Conservation (phyloP, 2,888 invertebrate species). For the Agrotis puta region DNA sequence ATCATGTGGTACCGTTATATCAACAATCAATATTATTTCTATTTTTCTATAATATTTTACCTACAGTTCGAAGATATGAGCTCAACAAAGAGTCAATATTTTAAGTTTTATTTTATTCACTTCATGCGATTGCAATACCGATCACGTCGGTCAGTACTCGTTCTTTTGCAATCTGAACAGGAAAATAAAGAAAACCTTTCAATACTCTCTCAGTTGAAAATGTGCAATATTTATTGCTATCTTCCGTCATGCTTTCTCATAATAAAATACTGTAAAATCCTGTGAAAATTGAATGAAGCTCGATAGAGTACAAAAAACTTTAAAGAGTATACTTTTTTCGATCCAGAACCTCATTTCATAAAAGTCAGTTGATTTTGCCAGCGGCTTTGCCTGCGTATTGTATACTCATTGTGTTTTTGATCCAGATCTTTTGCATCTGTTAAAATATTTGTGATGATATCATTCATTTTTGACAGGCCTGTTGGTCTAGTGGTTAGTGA, state of each 20-base stretch:
- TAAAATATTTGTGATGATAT: too few relatives aligned
- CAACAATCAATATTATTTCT: neutral
- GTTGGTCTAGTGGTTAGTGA: too few relatives aligned
- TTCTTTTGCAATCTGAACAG: conserved; percentile 46
- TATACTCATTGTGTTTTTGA: too few relatives aligned
- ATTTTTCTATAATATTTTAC: too few relatives aligned
- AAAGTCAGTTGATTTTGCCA: too few relatives aligned
- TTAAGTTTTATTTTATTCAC: conserved; percentile 35
- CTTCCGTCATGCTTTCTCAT: conserved; percentile 37
- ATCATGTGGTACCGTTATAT: too few relatives aligned
- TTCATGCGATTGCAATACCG: conserved; percentile 34
- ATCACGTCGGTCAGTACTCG: conserved; percentile 48
- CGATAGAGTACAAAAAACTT: neutral
- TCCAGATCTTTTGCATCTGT: too few relatives aligned
- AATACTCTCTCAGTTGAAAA: conserved; percentile 30
- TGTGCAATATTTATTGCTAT: conserved; percentile 55
- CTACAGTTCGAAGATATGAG: neutral
- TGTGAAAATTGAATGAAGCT: conserved; percentile 21
- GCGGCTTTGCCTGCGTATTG: too few relatives aligned
- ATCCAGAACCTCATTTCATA: neutral
- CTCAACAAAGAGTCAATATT: conserved; percentile 18
- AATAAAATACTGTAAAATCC: conserved; percentile 29
- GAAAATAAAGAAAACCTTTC: conserved; percentile 49
- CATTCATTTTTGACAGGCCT: too few relatives aligned
- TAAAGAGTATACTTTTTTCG: neutral